Base-by-base conservation (phyloP, 1,140 invertebrate genomes). In the Leucophenga varia region DNA sequence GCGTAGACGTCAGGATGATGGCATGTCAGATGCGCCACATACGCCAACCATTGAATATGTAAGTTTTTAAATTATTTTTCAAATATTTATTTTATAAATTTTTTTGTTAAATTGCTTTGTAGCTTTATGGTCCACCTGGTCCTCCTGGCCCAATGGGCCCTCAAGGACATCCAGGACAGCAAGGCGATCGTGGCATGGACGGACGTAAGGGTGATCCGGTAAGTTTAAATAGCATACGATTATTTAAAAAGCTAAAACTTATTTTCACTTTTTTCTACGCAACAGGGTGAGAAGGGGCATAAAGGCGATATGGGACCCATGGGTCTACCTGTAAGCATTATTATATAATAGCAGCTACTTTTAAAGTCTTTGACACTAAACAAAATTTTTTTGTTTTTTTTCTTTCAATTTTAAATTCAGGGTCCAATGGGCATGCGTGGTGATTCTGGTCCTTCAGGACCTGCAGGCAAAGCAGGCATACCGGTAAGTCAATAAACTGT, bases 231-330 rank as follows among this genome's bases (percentile, higher is more conserved):
- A 25, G 3, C 3, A 0, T 16, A n/a, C n/a, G n/a, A n/a, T n/a
- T n/a, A n/a, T n/a, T n/a, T n/a, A n/a, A 25, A 3, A 18, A 1
- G 5, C 6, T 5, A 6, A 6, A 34, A 34, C 14, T 37, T 45
- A 44, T 49, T 14, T 37, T 35, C 25, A 47, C 13, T 43, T 21
- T 20, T 42, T 53, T 41, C 58, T 44, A 81, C 82, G 32, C 74
- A 47, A 2, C 50, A 96, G 92, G 93, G 93, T 56, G 87, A 90
- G 55, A 91, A 91, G 78, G 93, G 93, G 42, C 81, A 83, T 38
- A 93, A 90, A 78, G 93, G 93, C 43, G 90, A 94, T 78, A 85
- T 88, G 39, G 93, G 93, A 61, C 91, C 92, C 39, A 95, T 96
- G 90, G 93, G 93, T 74, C 80, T 96, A 72, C 93, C 93, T 60